Base-by-base conservation (phyloP, 2,113 vertebrate genomes). In the Pedionomus torquatus region DNA sequence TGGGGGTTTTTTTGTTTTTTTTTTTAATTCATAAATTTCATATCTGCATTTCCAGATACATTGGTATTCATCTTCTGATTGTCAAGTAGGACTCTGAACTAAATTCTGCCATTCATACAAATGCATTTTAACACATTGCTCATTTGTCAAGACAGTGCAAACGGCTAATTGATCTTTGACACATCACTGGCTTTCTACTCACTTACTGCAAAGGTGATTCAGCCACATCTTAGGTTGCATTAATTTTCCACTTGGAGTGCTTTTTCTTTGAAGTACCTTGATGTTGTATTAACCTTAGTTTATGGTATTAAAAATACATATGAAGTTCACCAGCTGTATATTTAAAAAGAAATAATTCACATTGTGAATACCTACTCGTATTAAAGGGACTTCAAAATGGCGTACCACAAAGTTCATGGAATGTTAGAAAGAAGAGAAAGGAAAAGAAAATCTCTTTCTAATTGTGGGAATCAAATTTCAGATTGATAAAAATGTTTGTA, bases 1-100 rank as follows among this genome's bases (percentile, higher is more conserved):
- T 55, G 30, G 33, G 7, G n/a, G n/a, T n/a, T n/a, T n/a, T n/a
- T 2, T 8, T 80, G 83, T 55, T 11, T 0, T 0, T 16, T 17
- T 68, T 58, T 51, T 66, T 37, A 30, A 13, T 71, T 28, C 16
- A 55, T 17, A 60, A 26, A n/a, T 76, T 58, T 89, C 52, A 87
- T 55, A 65, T 14, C 15, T 70, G 43, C 9, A 31, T 83, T 83
- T 91, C 48, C 33, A 81, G 49, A 33, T n/a, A 43, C 17, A 39
- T 26, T 20, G 25, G 20, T 75, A 68, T 86, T 13, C 3, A 4
- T 49, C 57, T 75, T 68, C 28, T 63, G n/a, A 51, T 82, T 91
- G 39, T 8, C 44, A 90, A 69, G 6, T 3, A 65, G 14, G 51
- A n/a, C 13, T 93, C 79, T 84, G 77, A 82, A 61, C 9, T 28